A percentile compares a stretch with the other conserved stretches of the same genome.
These are phyloP conservation scores for Todus mexicanus DNA, from an alignment of 2,797 vertebrate genomes.

Conservation along the genomic window DNA sequence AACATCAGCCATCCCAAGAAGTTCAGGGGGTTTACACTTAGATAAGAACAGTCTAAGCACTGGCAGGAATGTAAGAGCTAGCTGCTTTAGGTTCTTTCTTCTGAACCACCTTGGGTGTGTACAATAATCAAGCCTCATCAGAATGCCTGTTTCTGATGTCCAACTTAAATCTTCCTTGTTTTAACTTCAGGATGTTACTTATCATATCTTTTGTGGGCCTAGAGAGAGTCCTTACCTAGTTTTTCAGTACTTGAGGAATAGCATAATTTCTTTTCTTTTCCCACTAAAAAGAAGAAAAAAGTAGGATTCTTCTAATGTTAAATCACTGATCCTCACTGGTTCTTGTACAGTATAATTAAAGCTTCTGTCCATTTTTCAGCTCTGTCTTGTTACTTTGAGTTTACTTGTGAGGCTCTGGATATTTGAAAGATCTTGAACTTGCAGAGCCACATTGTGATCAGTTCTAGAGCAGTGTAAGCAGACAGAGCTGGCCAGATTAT, in stretches of 20 bases:
- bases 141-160: not conserved
- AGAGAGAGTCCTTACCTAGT: not conserved
- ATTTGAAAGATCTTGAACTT: not conserved
- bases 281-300: not conserved
- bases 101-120: not conserved
- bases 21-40: not conserved
- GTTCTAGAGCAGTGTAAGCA: not conserved
- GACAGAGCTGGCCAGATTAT: not conserved
- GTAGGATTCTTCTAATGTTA: not conserved
- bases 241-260: not conserved
- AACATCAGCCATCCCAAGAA: not conserved
- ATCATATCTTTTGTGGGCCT: not conserved
- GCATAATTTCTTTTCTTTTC: not conserved
- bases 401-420: not conserved
- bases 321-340: not conserved
- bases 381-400: not conserved
- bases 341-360: not conserved
- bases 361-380: not conserved
- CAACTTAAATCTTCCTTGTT: not conserved
- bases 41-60: not conserved
- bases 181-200: not conserved
- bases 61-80: not conserved
- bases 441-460: not conserved
- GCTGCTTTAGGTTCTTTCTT: not conserved
- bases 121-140: not conserved